Evolutionary conservation across 2,888 invertebrate species (phyloP).

Genomic region (Odiellus spinosus): DNA sequence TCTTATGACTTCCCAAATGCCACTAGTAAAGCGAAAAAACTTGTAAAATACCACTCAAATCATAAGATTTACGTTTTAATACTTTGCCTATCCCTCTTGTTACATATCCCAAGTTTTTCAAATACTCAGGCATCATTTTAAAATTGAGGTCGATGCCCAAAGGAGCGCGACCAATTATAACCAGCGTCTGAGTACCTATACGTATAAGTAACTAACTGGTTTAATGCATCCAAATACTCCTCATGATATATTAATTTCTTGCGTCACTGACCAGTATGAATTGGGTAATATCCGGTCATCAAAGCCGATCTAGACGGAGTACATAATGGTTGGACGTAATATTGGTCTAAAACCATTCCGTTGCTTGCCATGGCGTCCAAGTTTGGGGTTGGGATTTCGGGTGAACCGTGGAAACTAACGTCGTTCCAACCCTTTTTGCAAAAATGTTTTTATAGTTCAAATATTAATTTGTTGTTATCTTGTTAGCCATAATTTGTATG

Average conservation of each 20-base stretch:
- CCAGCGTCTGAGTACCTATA: slow-evolving; percentile 51
- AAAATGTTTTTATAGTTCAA: too few species aligned
- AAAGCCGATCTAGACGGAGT: slow-evolving; percentile 75
- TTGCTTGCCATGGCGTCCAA: slow-evolving; percentile 72
- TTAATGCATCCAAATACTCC: too few species aligned
- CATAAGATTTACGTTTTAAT: too few species aligned
- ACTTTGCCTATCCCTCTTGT: slow-evolving; percentile 62
- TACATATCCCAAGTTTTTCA: slow-evolving; percentile 59
- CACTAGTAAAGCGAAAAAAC: too few species aligned
- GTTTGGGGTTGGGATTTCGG: slow-evolving; percentile 76
- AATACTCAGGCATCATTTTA: slow-evolving; percentile 63
- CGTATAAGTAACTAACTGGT: too few species aligned
- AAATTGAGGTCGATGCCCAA: slow-evolving; percentile 64
- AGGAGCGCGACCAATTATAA: slow-evolving; percentile 60
- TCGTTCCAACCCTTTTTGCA: slow-evolving; percentile 69
- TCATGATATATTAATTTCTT: too few species aligned
- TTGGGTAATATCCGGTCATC: slow-evolving; percentile 82
- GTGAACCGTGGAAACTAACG: slow-evolving; percentile 75
- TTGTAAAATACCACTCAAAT: too few species aligned
- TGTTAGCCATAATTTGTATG: too few species aligned
- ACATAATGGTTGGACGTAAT: slow-evolving; percentile 76
- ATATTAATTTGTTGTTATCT: too few species aligned
- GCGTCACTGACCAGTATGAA: slow-evolving; percentile 43
- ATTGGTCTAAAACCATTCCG: slow-evolving; percentile 64
- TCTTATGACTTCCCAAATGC: slow-evolving; percentile 60